Evolutionary conservation across 2,888 invertebrate species (phyloP).

Genomic region (Kuschelorhynchus macadamiae): DNA sequence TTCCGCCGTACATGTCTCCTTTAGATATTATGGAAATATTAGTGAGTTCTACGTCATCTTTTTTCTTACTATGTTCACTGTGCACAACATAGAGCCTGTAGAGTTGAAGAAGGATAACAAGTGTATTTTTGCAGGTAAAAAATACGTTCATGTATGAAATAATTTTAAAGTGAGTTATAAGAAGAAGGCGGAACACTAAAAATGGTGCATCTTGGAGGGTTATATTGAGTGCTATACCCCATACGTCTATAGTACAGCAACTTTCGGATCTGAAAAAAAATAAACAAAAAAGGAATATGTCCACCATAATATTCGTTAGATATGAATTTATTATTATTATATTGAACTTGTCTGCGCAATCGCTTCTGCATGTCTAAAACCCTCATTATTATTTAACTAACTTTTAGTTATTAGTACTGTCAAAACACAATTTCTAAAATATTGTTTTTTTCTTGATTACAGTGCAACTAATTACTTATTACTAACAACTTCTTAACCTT

Average conservation of each 20-base stretch:
- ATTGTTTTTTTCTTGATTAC: no score
- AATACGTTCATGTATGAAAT: constrained; percentile 97
- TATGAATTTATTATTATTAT: no score
- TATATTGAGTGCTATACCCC: constrained; percentile 91
- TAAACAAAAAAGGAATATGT: no score
- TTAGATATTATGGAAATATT: constrained; percentile 73
- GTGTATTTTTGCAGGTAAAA: constrained; percentile 92
- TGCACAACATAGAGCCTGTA: constrained; percentile 85
- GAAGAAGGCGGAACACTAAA: constrained; percentile 85
- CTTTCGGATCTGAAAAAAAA: constrained; percentile 71
- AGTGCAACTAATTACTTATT: no score
- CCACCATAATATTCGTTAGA: no score
- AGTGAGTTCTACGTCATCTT: constrained; percentile 65
- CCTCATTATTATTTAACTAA: no score
- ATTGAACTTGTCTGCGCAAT: no score
- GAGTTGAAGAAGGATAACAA: constrained; percentile 89
- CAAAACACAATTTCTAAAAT: no score
- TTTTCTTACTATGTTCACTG: constrained; percentile 74
- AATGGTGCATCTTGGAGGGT: constrained; percentile 90
- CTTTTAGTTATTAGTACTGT: no score
- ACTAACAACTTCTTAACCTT: no score
- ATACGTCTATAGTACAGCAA: constrained; percentile 91
- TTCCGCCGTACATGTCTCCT: constrained; percentile 61
- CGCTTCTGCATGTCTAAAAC: no score
- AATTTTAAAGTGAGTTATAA: constrained; percentile 89